Evolutionary conservation across 2,113 vertebrate genomes (phyloP), one percentile per base, ranked within the genome.

Genomic region (Odocoileus hemionus): DNA sequence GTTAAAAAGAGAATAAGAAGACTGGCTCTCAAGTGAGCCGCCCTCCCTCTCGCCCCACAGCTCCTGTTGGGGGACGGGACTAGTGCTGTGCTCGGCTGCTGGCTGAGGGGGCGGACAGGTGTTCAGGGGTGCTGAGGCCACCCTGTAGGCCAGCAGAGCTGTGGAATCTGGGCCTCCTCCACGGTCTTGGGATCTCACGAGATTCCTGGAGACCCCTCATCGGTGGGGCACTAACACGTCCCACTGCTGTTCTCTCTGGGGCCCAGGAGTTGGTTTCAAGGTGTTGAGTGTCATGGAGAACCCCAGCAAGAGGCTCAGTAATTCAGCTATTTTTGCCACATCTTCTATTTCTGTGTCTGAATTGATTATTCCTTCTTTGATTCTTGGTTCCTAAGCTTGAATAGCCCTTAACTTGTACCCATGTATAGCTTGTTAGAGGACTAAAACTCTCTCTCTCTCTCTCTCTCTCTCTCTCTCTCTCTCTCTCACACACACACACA

Each of bases 21-120:
- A 17, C 26, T 15, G 26, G 90, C 55, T 33, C 47, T 45, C n/a
- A 7, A 67, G 30, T 11, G 33, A 70, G 8, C 15, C 3, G 16
- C 28, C 78, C 45, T 50, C 45, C 15, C 76, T 12, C 16, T 14
- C 4, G 3, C 13, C 28, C 7, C 43, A n/a, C 36, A n/a, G 47
- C 28, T 26, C 36, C 21, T 0, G 26, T 0, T 23, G 16, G 7
- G 83, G 47, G 43, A 74, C 8, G 3, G 19, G 13, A 30, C 76
- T 2, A 6, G 45, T 0, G 4, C 3, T 43, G 43, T 5, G 36
- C 52, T 43, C 1, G 0, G 26, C 25, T 19, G 19, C 14, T 2
- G 2, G 57, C 3, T 45, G 23, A 33, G 15, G 7, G 16, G 28
- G 15, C 1, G 43, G 13, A 7, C 12, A 36, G 0, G 2, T 0